Conservation (phyloP, 1,140 invertebrate genomes). For the Oncopodura yosiiana region DNA sequence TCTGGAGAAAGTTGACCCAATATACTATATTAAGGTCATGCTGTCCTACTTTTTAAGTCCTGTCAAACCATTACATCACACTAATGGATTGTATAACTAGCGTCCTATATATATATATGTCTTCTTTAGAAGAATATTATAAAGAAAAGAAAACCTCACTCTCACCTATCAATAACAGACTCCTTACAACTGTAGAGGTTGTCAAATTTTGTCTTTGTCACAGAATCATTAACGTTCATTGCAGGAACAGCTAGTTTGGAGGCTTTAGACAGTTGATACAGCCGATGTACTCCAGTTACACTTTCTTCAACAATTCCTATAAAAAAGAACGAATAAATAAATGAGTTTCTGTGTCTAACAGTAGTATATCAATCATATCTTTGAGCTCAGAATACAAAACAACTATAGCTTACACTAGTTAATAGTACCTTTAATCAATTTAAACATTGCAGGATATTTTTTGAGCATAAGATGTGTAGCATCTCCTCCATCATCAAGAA, state of each 20-base stretch:
- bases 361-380: too few species aligned
- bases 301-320: constrained; percentile 94
- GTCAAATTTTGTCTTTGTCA: constrained; percentile 99
- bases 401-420: not conserved
- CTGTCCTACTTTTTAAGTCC: too few species aligned
- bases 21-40: too few species aligned
- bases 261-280: constrained; percentile 91
- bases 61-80: not conserved
- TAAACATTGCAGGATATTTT: constrained; percentile 90
- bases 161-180: constrained; percentile 78
- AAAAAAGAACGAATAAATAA: constrained; percentile 28
- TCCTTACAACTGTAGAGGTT: constrained; percentile 87
- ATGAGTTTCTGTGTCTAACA: too few species aligned
- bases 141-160: constrained; percentile 24
- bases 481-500: constrained; percentile 94
- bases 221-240: constrained; percentile 98
- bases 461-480: constrained; percentile 88
- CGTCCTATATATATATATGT: not conserved
- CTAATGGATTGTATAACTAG: not conserved
- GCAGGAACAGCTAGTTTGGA: constrained; percentile 92
- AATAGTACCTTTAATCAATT: constrained; percentile 74
- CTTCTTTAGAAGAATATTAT: not conserved
- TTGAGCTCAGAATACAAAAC: too few species aligned
- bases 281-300: constrained; percentile 90
- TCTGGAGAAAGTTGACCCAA: too few species aligned